Evolutionary conservation across 2,797 vertebrate species (phyloP).

Genomic region (Dipus sagitta): DNA sequence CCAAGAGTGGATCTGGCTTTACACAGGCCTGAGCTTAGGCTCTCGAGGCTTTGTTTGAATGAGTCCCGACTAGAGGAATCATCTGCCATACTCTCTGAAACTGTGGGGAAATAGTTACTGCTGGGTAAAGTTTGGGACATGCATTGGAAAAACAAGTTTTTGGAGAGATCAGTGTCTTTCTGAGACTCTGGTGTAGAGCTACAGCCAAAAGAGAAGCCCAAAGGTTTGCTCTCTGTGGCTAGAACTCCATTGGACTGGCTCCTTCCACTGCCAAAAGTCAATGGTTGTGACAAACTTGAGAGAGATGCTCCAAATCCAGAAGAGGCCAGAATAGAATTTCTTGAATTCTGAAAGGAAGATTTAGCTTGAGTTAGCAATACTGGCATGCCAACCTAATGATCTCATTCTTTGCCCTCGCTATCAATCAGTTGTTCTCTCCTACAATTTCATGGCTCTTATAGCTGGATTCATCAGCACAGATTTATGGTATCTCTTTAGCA

Average conservation of each 20-base stretch:
- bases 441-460: conserved; percentile 25
- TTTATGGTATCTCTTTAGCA: conserved; percentile 40
- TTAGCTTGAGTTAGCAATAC: conserved; percentile 65
- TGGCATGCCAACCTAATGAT: conserved; percentile 18
- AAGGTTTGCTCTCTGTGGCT: conserved; percentile 91
- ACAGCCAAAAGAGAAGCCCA: conserved; percentile 93
- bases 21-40: conserved; percentile 86
- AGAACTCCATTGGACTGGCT: conserved; percentile 93
- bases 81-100: conserved; percentile 94
- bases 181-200: conserved; percentile 89
- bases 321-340: conserved; percentile 87
- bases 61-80: conserved; percentile 92
- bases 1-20: conserved; percentile 86
- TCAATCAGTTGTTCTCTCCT: conserved; percentile 42
- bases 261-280: conserved; percentile 87
- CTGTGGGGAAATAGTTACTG: conserved; percentile 95
- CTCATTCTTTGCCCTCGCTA: conserved; percentile 37
- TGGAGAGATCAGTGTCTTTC: conserved; percentile 92
- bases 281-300: conserved; percentile 88
- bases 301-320: conserved; percentile 92
- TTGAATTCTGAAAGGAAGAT: conserved; percentile 90
- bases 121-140: conserved; percentile 96
- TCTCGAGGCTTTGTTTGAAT: conserved; percentile 92
- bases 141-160: conserved; percentile 99
- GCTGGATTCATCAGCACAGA: conserved; percentile 56